phyloP scores from a whole-genome alignment of 2,113 vertebrate species.

The Peucedramus taeniatus region DNA sequence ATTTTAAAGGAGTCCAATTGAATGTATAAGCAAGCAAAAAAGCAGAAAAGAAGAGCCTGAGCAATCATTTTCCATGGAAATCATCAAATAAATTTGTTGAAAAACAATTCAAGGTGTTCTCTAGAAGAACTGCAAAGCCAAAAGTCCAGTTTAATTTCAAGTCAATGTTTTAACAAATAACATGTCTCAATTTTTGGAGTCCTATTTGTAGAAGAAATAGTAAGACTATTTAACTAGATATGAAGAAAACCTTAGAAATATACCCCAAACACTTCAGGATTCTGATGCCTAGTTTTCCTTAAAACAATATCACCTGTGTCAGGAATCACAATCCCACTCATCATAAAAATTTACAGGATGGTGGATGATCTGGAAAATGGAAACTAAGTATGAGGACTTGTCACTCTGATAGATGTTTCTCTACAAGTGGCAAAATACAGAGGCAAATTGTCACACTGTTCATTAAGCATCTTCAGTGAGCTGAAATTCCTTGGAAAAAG shows the following conservation, averaged over 20 bases:
- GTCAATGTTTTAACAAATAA: neutral
- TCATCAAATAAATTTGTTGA: neutral
- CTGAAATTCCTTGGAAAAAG: neutral
- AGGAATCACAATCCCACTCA: neutral
- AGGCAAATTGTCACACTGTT: neutral
- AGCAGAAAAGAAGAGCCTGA: neutral
- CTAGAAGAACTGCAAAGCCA: neutral
- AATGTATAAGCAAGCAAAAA: neutral
- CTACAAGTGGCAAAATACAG: neutral
- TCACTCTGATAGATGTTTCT: neutral
- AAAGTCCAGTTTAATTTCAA: neutral
- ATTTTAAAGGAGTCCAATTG: neutral
- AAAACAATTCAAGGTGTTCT: neutral
- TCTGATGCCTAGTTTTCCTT: neutral
- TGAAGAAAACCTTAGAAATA: neutral
- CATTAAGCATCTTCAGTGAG: neutral
- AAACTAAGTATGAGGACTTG: neutral
- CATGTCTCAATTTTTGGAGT: neutral
- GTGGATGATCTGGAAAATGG: neutral
- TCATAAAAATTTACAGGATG: neutral
- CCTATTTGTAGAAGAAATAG: neutral
- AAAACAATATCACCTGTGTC: neutral
- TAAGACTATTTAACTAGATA: neutral
- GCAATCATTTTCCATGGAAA: neutral
- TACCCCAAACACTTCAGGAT: neutral